Evolutionary conservation across 2,797 vertebrate genomes (phyloP), one percentile per base, ranked within the genome.

Genomic region (Galaxias olidus): DNA sequence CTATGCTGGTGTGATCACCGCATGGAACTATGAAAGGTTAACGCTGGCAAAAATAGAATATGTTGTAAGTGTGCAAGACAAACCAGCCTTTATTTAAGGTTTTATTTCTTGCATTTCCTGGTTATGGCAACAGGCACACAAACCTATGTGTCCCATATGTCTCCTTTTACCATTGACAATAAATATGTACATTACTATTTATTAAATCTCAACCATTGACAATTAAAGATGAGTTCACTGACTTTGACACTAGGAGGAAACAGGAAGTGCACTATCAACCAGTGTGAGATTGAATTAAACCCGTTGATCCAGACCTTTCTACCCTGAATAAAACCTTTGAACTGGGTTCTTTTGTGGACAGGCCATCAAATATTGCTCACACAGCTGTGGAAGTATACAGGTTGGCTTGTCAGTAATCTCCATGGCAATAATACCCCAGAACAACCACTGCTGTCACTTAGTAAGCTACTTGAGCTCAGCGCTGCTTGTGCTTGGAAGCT

Each of bases 391-490:
- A 9, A 14, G 40, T 65, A 18, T 64, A 50, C 14, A 46, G 55
- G 62, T 14, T 8, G 45, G 30, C 47, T 46, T 63, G 54, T 14
- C 60, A 59, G 41, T 20, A 43, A 58, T 74, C 42, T 58, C 59
- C 54, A 49, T 66, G 55, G 63, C 53, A 59, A 42, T 55, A 63
- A 62, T 63, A 61, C 2, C 30, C 6, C 30, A 30, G 3, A 30
- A 30, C 48, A 0, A 13, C 61, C 56, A 66, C 55, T 61, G 17
- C 61, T 68, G 61, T 65, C 51, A 51, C 65, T 56, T 46, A 46
- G 64, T 64, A 55, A 81, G 67, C 76, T 67, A 61, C 69, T 68
- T 40, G 9, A 69, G 74, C 76, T 79, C 74, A 75, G 52, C 30
- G 41, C 66, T 76, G 57, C 63, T 74, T 72, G 68, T 55, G 13